Base-by-base conservation (phyloP, 2,797 vertebrate genomes). In the Anguilla pacifica region DNA sequence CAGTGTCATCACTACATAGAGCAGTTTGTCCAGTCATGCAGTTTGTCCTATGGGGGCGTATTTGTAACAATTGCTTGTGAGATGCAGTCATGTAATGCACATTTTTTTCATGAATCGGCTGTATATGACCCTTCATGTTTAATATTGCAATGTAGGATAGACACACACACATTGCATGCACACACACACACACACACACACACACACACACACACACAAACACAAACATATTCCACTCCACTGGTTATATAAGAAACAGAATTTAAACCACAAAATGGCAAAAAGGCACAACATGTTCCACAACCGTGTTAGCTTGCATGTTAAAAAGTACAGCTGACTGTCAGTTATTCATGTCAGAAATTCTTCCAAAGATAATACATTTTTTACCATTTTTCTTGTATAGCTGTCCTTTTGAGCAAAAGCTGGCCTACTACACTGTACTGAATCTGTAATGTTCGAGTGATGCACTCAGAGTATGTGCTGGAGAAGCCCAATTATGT, bases 341-440 rank as follows among this genome's bases (percentile, higher is more conserved):
- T 64, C 61, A 64, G 22, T 25, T 64, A 6, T 81, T 17, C 43
- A 46, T 46, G 43, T 39, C 39, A 11, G 43, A 81, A 81, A 25
- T 25, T 10, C 77, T 81, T 46, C 43, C 77, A 81, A 49, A 49
- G 39, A 46, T 81, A 46, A 43, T 39, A 3, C 13, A n/a, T 2
- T 70, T 11, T 3, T 70, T 6, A n/a, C 67, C 67, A 70, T 70
- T 28, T 70, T 28, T 22, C 98, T 98, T 98, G 98, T 88, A 97
- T 98, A 19, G 97, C 98, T 2, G 99, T 99, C 93, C 98, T 98
- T 43, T 92, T 99, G 81, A 99, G 99, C 94, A 98, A 98, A 67
- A 98, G 97, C 2, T 98, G 91, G 99, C 99, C 0, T 99, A 99
- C 93, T 99, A 99, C 94, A 99, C 98, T 98, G 98, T 99, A 87